Evolutionary conservation across 1,140 invertebrate species (phyloP).

Genomic region (Drosophila obscura): DNA sequence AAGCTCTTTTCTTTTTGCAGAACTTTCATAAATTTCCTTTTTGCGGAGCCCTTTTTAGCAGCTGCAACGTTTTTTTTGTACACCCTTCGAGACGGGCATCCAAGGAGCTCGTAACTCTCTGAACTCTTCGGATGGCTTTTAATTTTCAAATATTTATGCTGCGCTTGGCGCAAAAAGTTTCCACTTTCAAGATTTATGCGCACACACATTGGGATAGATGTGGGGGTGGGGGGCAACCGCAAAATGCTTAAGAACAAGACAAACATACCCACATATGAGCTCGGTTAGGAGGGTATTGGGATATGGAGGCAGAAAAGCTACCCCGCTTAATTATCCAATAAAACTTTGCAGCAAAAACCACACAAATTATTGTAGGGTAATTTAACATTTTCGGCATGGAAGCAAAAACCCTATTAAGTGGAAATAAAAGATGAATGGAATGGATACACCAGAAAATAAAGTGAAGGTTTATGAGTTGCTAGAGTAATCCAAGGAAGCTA

Average conservation of each 20-base stretch:
- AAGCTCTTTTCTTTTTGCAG: constrained; percentile 17
- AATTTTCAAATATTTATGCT: constrained; percentile 73
- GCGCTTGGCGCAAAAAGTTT: constrained; percentile 60
- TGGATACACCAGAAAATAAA: background rate
- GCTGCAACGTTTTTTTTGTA: constrained; percentile 35
- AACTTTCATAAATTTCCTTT: constrained; percentile 46
- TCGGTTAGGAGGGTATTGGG: background rate
- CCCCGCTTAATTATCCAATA: constrained; percentile 65
- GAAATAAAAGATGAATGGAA: constrained; percentile 5
- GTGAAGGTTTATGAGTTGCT: constrained; percentile 14
- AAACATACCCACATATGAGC: constrained; percentile 32
- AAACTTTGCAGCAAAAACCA: constrained; percentile 57
- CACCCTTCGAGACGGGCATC: constrained; percentile 4
- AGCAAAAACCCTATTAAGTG: constrained; percentile 26
- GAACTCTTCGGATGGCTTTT: constrained; percentile 51
- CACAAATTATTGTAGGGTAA: constrained; percentile 52
- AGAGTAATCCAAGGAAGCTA: background rate
- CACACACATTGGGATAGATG: constrained; percentile 4
- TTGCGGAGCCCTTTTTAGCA: constrained; percentile 18
- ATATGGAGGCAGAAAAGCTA: constrained; percentile 13
- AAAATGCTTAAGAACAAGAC: constrained; percentile 46
- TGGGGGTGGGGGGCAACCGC: constrained; percentile 2
- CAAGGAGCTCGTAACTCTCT: constrained; percentile 13
- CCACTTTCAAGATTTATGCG: constrained; percentile 61
- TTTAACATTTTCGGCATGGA: constrained; percentile 37